These are phyloP conservation scores for Mormyrops attenuatus DNA, from an alignment of 2,797 vertebrate species.

Conservation along the genomic window DNA sequence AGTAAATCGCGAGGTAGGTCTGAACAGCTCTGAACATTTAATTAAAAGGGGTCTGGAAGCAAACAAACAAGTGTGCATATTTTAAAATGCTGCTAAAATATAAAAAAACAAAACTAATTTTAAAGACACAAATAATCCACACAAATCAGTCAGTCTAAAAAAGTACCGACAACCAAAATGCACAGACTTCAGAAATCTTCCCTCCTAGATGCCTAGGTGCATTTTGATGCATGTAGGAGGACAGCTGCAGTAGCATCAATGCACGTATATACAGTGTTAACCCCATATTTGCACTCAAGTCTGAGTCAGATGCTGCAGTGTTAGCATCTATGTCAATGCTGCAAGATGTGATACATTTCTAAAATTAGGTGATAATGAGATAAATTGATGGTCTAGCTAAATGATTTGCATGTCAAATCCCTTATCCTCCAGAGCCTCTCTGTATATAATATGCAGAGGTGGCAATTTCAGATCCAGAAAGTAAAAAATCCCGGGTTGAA, in stretches of 20 bases:
- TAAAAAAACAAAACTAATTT: neutral
- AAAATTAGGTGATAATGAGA: neutral
- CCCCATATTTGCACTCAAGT: neutral
- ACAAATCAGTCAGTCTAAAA: neutral
- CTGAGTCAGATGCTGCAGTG: slow-evolving; percentile 3
- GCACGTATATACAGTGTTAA: neutral
- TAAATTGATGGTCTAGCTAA: slow-evolving; percentile 1
- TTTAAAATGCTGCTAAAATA: neutral
- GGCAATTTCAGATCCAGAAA: no score
- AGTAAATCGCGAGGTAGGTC: neutral
- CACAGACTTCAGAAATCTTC: neutral
- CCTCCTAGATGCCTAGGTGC: neutral
- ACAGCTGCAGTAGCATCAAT: neutral
- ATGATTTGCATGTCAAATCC: neutral
- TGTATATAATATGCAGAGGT: neutral
- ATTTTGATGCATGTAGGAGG: neutral
- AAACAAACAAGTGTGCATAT: neutral
- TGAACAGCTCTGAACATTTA: neutral
- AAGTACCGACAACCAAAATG: neutral
- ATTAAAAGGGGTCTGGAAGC: neutral
- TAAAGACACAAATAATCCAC: neutral
- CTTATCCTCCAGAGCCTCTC: neutral
- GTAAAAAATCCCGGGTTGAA: no score
- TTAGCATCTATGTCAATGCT: neutral
- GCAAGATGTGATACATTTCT: neutral